A percentile compares a stretch with the other conserved stretches of the same genome.
These are phyloP conservation scores for Ceyx melanurus DNA, from an alignment of 2,113 vertebrate genomes.

Conservation along the genomic window DNA sequence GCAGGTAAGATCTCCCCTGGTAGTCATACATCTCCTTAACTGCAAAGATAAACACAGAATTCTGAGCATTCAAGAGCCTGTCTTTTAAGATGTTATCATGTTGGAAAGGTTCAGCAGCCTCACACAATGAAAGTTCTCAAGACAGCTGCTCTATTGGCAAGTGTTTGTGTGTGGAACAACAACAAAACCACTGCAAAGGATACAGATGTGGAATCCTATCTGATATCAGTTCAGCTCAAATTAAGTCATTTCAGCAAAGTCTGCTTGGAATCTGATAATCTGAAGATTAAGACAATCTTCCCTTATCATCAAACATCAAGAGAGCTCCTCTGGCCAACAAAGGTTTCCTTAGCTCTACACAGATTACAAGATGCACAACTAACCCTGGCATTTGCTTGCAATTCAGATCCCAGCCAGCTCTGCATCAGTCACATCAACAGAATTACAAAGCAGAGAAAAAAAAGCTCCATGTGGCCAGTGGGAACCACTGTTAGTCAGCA, in stretches of 20 bases:
- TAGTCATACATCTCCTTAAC: constrained; percentile 99
- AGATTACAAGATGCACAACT: background rate
- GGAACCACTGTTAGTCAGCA: background rate
- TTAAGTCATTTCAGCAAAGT: background rate
- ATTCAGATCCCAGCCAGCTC: background rate
- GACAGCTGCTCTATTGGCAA: background rate
- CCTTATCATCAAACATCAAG: background rate
- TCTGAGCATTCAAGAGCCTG: background rate
- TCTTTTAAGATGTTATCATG: background rate
- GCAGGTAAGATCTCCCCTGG: constrained; percentile 96
- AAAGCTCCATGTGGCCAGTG: background rate
- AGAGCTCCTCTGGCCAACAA: background rate
- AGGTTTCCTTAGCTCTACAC: background rate
- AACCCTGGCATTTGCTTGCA: background rate
- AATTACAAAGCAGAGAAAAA: background rate
- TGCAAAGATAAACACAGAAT: constrained; percentile 63
- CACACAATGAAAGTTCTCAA: background rate
- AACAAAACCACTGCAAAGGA: background rate
- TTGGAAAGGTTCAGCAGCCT: background rate
- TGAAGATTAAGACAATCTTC: background rate
- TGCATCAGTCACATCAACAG: background rate
- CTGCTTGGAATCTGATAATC: background rate
- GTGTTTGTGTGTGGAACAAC: background rate
- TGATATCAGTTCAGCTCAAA: background rate
- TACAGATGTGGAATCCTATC: background rate